Evolutionary conservation across 2,113 vertebrate species (phyloP).

Genomic region (Eudorcas thomsonii): DNA sequence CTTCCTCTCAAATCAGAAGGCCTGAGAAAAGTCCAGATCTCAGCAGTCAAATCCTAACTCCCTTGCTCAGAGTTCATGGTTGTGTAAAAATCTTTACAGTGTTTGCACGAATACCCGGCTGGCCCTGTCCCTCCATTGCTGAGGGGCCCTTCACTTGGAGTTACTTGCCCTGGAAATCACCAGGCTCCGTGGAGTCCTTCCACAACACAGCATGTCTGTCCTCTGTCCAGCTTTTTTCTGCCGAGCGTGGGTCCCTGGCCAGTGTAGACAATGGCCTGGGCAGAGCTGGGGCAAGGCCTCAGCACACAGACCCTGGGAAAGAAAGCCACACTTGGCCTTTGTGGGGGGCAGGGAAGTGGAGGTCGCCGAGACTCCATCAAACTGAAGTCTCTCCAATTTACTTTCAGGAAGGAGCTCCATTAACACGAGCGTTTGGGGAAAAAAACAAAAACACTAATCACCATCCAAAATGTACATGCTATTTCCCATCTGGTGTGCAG

Average conservation of each 20-base stretch:
- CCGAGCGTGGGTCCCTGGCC: neutral
- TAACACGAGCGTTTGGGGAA: slow-evolving; percentile 59
- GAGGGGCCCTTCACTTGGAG: neutral
- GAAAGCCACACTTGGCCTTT: neutral
- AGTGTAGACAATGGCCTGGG: neutral
- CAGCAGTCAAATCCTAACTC: neutral
- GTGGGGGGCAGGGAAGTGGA: neutral
- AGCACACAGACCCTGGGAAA: neutral
- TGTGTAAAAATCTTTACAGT: neutral
- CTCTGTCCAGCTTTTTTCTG: neutral
- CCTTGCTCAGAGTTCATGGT: neutral
- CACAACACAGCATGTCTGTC: neutral
- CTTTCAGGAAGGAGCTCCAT: slow-evolving; percentile 61
- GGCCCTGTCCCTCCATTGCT: too few species aligned
- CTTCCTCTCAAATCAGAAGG: neutral
- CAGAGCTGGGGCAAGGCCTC: neutral
- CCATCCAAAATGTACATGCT: slow-evolving; percentile 58
- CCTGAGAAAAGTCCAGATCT: neutral
- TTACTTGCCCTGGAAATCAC: neutral
- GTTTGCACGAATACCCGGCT: neutral
- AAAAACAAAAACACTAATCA: slow-evolving; percentile 68
- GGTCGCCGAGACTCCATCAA: slow-evolving; percentile 13
- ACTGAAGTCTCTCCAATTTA: slow-evolving; percentile 57
- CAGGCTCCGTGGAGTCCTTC: neutral
- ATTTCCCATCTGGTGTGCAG: slow-evolving; percentile 66